A percentile compares a stretch with the other conserved stretches of the same genome.
Conservation (phyloP, 2,113 vertebrate genomes). For the Lethenteron reissneri region DNA sequence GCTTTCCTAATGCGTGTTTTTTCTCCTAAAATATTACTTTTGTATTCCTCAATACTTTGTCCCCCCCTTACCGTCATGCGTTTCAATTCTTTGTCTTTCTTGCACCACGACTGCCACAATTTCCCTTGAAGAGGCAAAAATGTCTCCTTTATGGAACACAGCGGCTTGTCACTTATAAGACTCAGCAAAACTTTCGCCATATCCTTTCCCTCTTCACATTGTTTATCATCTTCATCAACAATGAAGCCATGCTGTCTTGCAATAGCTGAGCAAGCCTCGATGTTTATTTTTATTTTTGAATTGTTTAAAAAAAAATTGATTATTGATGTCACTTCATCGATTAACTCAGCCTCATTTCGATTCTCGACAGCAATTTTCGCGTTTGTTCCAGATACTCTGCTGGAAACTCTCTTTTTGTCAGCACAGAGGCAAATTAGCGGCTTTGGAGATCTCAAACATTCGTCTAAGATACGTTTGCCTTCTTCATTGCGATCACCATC, state of each 20-base stretch:
- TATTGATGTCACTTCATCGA: constrained; percentile 13
- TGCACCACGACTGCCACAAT: constrained; percentile 15
- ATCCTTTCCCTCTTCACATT: constrained; percentile 11
- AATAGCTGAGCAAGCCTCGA: constrained; percentile 16
- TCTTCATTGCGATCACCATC: no score
- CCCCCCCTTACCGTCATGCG: neutral
- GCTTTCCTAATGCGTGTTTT: neutral
- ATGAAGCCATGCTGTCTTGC: constrained; percentile 16
- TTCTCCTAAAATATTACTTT: neutral
- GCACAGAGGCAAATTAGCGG: no score
- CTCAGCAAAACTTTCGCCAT: constrained; percentile 14
- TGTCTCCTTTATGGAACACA: constrained; percentile 12
- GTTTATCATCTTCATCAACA: constrained; percentile 17
- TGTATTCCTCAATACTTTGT: neutral
- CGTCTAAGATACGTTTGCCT: no score
- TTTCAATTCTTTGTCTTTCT: constrained; percentile 14
- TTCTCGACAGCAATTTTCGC: no score
- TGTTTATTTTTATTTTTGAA: constrained; percentile 14
- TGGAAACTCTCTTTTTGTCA: no score
- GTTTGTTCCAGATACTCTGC: no score
- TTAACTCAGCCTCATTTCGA: constrained; percentile 16
- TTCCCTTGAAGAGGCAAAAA: constrained; percentile 12
- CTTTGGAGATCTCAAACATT: no score
- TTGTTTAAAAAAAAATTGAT: constrained; percentile 16
- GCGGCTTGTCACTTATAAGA: constrained; percentile 11